Percentiles rank a stretch among this genome's conserved stretches.
phyloP scores from a whole-genome alignment of 2,797 vertebrate genomes.

The Rhynchonycteris naso region DNA sequence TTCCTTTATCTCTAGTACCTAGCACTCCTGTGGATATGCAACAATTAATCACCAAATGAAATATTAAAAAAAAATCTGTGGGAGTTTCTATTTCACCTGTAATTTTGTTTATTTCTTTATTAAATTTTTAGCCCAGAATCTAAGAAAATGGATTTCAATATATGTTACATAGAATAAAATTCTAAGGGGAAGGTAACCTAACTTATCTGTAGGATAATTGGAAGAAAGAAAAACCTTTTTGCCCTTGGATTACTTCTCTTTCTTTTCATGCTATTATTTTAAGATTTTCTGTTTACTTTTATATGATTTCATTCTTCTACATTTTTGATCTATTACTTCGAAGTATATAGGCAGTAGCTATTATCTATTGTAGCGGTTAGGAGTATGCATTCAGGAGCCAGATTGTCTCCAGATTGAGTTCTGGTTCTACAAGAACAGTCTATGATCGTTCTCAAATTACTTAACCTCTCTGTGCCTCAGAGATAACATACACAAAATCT shows the following conservation, averaged over 20 bases:
- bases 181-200: background rate
- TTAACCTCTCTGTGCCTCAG: background rate
- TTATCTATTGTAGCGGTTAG: background rate
- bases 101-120: slow-evolving; percentile 3
- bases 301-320: background rate
- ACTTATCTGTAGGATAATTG: background rate
- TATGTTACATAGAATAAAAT: background rate
- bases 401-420: background rate
- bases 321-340: background rate
- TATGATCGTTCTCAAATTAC: background rate
- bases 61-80: background rate
- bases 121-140: background rate
- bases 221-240: background rate
- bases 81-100: background rate
- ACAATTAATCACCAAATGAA: background rate
- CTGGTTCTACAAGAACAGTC: background rate
- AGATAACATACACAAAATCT: background rate
- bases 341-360: background rate
- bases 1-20: background rate
- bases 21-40: background rate
- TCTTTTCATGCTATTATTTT: background rate
- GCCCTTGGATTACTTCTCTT: background rate
- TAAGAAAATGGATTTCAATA: background rate
- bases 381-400: background rate
- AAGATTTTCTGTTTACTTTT: background rate